Base-by-base conservation (phyloP, 1,140 invertebrate genomes). In the Vollenhovia emeryi region DNA sequence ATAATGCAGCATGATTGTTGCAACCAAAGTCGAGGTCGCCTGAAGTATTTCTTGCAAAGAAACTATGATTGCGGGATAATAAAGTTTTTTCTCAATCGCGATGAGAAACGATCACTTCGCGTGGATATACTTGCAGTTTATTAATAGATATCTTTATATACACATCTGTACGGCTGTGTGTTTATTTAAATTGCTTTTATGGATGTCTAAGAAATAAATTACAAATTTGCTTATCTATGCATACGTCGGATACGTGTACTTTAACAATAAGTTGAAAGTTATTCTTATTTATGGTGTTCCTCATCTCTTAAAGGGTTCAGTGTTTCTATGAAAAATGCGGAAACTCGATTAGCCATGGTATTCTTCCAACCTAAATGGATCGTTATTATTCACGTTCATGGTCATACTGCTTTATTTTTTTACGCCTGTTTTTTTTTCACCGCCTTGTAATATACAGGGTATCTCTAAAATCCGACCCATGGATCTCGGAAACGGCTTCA, bases 11-110 rank as follows among this genome's bases (percentile, higher is more conserved):
- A 50, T 36, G 68, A 57, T 85, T 85, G 62, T 88, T 75, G 66
- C 76, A 24, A 83, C 62, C 89, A 90, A 90, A 89, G 89, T 90
- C 89, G 88, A 87, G 89, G 89, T 48, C 88, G 15, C n/a, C 15
- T 50, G 80, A 88, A 62, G 84, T 71, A 83, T 64, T 90, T 86
- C 86, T 76, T 48, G 30, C 68, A 68, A 69, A 89, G 87, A 87
- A 89, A 89, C 79, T 40, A 55, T 36, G 71, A 45, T 24, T 30
- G 21, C 60, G 40, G 24, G 52, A 82, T 82, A 82, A 82, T 71
- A 57, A 82, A 59, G 78, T 64, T 84, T 66, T n/a, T 83, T 57
- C 68, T 18, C 1, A 57, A 13, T 40, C 11, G 21, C 66, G 71
- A 88, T 76, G 82, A 88, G 83, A 87, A 86, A 88, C 83, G 66